Evolutionary conservation across 2,888 invertebrate genomes (phyloP).

Genomic region (Macrophya annulata): DNA sequence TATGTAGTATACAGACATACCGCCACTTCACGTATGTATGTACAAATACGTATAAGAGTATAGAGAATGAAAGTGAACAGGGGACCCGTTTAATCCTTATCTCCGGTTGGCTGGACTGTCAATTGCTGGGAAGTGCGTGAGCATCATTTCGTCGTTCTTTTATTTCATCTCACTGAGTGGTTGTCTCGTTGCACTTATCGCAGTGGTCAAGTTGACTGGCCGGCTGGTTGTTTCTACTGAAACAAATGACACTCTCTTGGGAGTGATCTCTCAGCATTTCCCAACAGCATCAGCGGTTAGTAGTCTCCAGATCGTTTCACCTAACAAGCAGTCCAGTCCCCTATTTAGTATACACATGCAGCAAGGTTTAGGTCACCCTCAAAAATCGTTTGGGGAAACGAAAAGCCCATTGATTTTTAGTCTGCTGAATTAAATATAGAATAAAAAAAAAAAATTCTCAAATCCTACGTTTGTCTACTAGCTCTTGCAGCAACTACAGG

Average conservation of each 20-base stretch:
- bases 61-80: constrained; percentile 43
- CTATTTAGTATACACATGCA: not conserved
- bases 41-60: constrained; percentile 8
- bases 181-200: constrained; percentile 48
- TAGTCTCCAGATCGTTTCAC: constrained; percentile 26
- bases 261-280: constrained; percentile 37
- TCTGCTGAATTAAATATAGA: not conserved
- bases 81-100: constrained; percentile 32
- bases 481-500: not conserved
- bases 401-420: not conserved
- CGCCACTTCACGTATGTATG: not conserved
- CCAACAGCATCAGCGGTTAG: constrained; percentile 19
- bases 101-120: constrained; percentile 22
- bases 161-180: constrained; percentile 47
- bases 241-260: constrained; percentile 43
- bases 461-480: not conserved
- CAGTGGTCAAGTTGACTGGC: constrained; percentile 37
- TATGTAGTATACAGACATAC: not conserved
- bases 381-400: not conserved
- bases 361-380: not conserved
- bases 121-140: constrained; percentile 29
- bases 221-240: constrained; percentile 18
- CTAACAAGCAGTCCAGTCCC: constrained; percentile 3
- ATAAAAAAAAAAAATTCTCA: not conserved
- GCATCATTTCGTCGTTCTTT: constrained; percentile 7